These are phyloP conservation scores for Drosophila kikkawai DNA, from an alignment of 1,140 invertebrate species.

Conservation along the genomic window DNA sequence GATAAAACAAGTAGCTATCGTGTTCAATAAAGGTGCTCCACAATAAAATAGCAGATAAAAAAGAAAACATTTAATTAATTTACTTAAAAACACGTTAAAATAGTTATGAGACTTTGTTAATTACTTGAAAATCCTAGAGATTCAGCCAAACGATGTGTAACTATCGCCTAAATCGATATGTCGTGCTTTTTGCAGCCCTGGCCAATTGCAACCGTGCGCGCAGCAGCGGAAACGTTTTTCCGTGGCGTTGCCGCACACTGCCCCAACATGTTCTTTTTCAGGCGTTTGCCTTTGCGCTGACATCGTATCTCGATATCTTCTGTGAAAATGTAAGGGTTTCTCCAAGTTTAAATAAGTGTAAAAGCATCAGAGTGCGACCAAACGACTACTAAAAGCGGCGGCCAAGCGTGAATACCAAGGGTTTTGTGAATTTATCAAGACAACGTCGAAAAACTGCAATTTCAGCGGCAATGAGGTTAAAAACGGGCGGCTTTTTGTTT, in stretches of 20 bases:
- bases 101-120: accelerated
- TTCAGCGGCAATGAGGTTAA: constrained; percentile 66
- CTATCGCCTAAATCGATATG: background rate
- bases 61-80: too few species aligned
- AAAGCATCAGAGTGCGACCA: constrained; percentile 29
- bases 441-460: constrained; percentile 19
- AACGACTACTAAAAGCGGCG: constrained; percentile 22
- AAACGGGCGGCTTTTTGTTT: constrained; percentile 57
- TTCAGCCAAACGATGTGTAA: background rate
- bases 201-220: constrained; percentile 54
- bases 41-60: background rate
- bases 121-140: background rate
- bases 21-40: background rate
- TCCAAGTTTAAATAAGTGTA: constrained; percentile 49
- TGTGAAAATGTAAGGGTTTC: constrained; percentile 81
- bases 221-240: constrained; percentile 54
- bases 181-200: constrained; percentile 32
- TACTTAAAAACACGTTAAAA: accelerated
- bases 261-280: constrained; percentile 84
- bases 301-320: constrained; percentile 81
- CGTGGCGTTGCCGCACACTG: constrained; percentile 72
- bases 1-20: background rate
- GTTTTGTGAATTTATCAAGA: constrained; percentile 37
- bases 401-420: constrained; percentile 12
- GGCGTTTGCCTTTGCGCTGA: constrained; percentile 85